Conservation (phyloP, 1,140 invertebrate species). For the Calliphora vicina region DNA sequence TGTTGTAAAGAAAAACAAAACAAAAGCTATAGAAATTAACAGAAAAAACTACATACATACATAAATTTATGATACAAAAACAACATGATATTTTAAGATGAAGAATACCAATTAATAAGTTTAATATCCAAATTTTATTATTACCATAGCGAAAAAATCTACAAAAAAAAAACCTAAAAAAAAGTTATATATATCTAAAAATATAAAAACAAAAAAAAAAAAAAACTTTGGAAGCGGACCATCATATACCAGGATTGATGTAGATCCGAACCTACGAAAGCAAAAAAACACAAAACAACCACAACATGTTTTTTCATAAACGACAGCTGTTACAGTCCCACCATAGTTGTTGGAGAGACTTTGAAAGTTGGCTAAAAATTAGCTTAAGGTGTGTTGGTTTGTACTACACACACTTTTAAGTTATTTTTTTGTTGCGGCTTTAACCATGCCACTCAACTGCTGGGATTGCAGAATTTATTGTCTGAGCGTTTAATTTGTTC, state of each 20-base stretch:
- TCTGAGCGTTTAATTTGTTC: constrained; percentile 22
- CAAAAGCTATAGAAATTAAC: neutral
- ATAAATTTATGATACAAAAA: neutral
- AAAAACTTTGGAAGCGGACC: constrained; percentile 15
- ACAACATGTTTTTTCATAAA: neutral
- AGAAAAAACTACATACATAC: neutral
- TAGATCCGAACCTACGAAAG: constrained; percentile 16
- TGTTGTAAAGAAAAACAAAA: neutral
- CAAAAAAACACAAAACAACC: neutral
- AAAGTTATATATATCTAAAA: neutral
- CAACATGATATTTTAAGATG: constrained; percentile 35
- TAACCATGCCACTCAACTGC: neutral
- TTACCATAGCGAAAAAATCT: neutral
- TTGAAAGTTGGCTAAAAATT: neutral
- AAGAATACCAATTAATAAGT: constrained; percentile 19
- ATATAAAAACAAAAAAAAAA: constrained; percentile 1
- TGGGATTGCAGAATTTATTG: neutral
- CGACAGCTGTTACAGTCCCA: neutral
- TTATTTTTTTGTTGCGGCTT: neutral
- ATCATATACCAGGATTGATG: constrained; percentile 31
- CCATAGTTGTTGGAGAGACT: neutral
- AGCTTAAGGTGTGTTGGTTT: no score
- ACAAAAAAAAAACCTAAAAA: neutral
- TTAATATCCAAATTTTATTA: constrained; percentile 33
- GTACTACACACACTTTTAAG: no score